Evolutionary conservation across 53 echinoderm and acorn worm genomes (phyloP).

Genomic region (Zoroaster sp.): DNA sequence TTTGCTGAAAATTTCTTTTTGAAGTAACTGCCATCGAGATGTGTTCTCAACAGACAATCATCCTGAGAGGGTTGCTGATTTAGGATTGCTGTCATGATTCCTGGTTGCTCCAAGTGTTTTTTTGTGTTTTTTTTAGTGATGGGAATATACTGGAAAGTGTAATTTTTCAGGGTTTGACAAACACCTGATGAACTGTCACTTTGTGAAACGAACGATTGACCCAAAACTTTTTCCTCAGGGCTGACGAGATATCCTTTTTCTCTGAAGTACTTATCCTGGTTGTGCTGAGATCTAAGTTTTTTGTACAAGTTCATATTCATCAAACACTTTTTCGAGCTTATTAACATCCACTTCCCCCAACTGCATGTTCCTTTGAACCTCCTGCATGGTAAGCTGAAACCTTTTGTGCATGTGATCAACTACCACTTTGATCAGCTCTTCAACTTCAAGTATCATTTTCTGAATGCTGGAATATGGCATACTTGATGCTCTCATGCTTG

Average conservation of each 20-base stretch:
- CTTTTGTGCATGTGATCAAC: constrained; percentile 1
- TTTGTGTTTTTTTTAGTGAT: constrained; percentile 30
- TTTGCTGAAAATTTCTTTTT: constrained; percentile 17
- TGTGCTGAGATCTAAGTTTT: constrained; percentile 35
- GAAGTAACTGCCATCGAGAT: constrained; percentile 57
- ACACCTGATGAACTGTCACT: constrained; percentile 44
- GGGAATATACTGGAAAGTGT: constrained; percentile 52
- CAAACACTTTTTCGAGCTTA: constrained; percentile 7
- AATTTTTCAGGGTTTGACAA: constrained; percentile 29
- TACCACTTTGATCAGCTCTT: not conserved
- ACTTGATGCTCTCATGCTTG: constrained; percentile 32
- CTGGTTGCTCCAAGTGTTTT: constrained; percentile 54
- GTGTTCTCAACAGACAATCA: constrained; percentile 29
- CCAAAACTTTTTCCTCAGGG: constrained; percentile 38
- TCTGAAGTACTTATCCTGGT: constrained; percentile 59
- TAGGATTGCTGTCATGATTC: constrained; percentile 47
- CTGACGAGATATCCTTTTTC: constrained; percentile 48
- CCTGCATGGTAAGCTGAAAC: not conserved
- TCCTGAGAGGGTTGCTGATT: constrained; percentile 23
- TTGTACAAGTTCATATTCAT: not conserved
- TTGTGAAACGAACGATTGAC: constrained; percentile 33
- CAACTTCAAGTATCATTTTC: constrained; percentile 19
- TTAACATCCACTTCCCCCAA: not conserved
- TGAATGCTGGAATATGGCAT: constrained; percentile 37
- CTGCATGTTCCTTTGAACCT: not conserved